These are phyloP conservation scores for Barnardius zonarius DNA, from an alignment of 2,113 vertebrate species.

Conservation along the genomic window DNA sequence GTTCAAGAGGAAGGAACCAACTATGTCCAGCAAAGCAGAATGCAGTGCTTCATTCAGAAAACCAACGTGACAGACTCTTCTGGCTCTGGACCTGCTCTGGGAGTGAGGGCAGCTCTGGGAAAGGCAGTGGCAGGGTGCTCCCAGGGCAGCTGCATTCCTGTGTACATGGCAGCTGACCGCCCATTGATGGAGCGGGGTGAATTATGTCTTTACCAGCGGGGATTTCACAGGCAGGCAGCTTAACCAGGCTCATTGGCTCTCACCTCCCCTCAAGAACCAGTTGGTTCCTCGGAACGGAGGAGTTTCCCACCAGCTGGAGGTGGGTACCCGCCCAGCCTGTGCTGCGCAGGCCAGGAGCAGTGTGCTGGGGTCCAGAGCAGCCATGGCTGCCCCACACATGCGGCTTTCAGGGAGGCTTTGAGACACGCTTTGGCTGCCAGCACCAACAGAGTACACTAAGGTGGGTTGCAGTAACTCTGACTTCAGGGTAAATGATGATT, in stretches of 20 bases:
- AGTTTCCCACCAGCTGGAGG: neutral
- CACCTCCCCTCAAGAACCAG: neutral
- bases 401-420: neutral
- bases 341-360: fast-evolving
- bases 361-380: neutral
- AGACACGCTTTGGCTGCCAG: neutral
- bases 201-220: neutral
- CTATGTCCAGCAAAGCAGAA: neutral
- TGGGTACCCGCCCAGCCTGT: fast-evolving
- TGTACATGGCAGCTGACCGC: fast-evolving
- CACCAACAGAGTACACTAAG: neutral
- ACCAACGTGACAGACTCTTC: neutral
- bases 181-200: neutral
- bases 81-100: neutral
- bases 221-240: neutral
- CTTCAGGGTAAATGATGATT: neutral
- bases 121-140: neutral
- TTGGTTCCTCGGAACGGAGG: neutral
- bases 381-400: fast-evolving
- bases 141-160: neutral
- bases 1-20: neutral
- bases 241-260: neutral
- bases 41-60: neutral
- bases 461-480: neutral
- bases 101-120: neutral